These are phyloP conservation scores for Drosophila anceps DNA, from an alignment of 2,888 invertebrate genomes.

Conservation along the genomic window DNA sequence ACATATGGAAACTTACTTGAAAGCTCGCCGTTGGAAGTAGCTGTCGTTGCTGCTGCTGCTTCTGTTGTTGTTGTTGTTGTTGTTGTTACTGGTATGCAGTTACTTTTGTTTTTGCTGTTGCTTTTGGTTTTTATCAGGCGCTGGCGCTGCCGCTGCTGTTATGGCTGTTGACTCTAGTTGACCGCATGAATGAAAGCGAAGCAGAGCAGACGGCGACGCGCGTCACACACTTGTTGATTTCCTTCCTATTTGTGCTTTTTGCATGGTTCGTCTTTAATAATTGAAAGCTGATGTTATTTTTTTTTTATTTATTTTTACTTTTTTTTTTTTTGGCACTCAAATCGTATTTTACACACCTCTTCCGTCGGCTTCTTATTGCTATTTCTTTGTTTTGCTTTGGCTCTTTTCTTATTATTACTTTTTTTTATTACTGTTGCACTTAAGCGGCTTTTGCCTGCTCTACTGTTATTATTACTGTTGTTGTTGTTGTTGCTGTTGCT, in stretches of 20 bases:
- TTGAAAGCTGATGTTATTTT: slow-evolving; percentile 38
- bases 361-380: slow-evolving; percentile 26
- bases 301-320: background rate
- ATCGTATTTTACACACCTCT: slow-evolving; percentile 34
- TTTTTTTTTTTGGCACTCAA: slow-evolving; percentile 42
- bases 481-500: slow-evolving; percentile 23
- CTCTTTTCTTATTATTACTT: slow-evolving; percentile 27
- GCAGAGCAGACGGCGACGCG: slow-evolving; percentile 41
- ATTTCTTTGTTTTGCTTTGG: slow-evolving; percentile 50
- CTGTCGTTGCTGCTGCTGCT: too few relatives aligned
- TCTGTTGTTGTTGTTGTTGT: slow-evolving; percentile 8
- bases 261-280: slow-evolving; percentile 30
- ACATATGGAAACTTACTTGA: slow-evolving; percentile 59
- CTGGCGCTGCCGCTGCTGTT: slow-evolving; percentile 23
- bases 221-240: slow-evolving; percentile 77
- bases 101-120: slow-evolving; percentile 38
- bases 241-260: slow-evolving; percentile 45
- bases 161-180: slow-evolving; percentile 63
- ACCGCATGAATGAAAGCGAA: slow-evolving; percentile 77
- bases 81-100: slow-evolving; percentile 32
- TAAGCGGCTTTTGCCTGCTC: slow-evolving; percentile 35
- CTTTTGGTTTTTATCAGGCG: slow-evolving; percentile 47
- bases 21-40: slow-evolving; percentile 40
- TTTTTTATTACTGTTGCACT: slow-evolving; percentile 47
- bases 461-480: slow-evolving; percentile 17